These are phyloP conservation scores for Caranx ignobilis DNA, from an alignment of 2,113 vertebrate genomes.

Conservation along the genomic window DNA sequence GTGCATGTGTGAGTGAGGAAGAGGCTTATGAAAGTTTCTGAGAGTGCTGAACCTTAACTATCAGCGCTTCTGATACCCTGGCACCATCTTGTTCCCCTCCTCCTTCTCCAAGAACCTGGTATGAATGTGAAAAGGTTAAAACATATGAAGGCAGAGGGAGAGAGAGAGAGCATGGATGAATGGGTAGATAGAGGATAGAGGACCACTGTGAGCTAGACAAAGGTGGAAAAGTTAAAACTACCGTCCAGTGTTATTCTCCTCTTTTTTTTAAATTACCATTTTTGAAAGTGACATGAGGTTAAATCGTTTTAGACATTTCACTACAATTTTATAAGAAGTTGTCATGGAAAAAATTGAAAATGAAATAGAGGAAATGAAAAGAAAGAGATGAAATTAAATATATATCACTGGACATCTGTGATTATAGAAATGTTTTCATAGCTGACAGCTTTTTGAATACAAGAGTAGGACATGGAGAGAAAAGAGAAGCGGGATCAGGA, in stretches of 20 bases:
- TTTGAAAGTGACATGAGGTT: not conserved
- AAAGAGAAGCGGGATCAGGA: slow-evolving; percentile 28
- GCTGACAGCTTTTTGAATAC: slow-evolving; percentile 43
- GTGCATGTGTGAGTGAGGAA: slow-evolving; percentile 10
- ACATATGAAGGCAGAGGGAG: not conserved
- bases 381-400: slow-evolving; percentile 30
- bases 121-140: slow-evolving; percentile 44
- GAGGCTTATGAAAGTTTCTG: slow-evolving; percentile 38
- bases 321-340: not conserved
- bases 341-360: slow-evolving; percentile 2
- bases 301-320: slow-evolving; percentile 1
- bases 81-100: slow-evolving; percentile 55
- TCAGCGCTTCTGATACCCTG: slow-evolving; percentile 59
- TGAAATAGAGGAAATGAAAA: slow-evolving; percentile 5
- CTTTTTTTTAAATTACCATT: not conserved
- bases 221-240: slow-evolving; percentile 24
- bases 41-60: slow-evolving; percentile 50
- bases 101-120: slow-evolving; percentile 62
- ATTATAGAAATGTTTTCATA: slow-evolving; percentile 28
- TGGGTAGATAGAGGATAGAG: slow-evolving; percentile 27
- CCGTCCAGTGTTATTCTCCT: not conserved
- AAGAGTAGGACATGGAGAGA: slow-evolving; percentile 7
- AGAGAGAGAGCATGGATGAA: slow-evolving; percentile 3
- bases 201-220: slow-evolving; percentile 8
- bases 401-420: slow-evolving; percentile 33